Evolutionary conservation across 2,113 vertebrate genomes (phyloP).

Genomic region (Pygoscelis adeliae): DNA sequence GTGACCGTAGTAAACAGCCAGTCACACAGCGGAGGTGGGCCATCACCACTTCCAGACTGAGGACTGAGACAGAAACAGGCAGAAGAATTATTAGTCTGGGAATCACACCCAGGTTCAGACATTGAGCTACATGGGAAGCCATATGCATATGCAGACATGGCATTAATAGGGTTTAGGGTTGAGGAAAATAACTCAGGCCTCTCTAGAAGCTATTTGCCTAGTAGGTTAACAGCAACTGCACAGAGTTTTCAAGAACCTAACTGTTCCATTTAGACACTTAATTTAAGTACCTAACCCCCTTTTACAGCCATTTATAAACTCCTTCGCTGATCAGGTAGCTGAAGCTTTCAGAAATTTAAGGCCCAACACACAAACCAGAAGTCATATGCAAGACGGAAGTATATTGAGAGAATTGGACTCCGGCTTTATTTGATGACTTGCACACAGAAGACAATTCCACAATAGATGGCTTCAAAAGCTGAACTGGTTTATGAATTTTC

Average conservation of each 20-base stretch:
- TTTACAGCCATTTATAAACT: not conserved
- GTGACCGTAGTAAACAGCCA: not conserved
- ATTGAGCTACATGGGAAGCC: not conserved
- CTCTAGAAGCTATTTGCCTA: not conserved
- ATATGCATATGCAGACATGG: accelerated
- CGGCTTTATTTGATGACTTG: not conserved
- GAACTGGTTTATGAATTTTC: not conserved
- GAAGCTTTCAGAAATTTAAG: not conserved
- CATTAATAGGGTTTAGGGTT: not conserved
- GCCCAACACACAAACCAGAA: not conserved
- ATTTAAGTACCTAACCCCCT: not conserved
- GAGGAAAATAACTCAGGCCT: not conserved
- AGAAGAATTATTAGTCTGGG: not conserved
- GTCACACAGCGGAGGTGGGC: not conserved
- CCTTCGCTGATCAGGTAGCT: not conserved
- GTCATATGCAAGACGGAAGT: not conserved
- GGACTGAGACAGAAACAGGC: not conserved
- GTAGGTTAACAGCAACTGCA: not conserved
- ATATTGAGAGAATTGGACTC: not conserved
- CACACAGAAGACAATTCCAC: not conserved
- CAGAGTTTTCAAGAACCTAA: not conserved
- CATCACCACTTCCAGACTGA: not conserved
- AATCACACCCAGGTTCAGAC: not conserved
- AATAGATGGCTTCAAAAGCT: not conserved
- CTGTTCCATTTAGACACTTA: not conserved